Percentiles rank a stretch among this genome's conserved stretches.
Conservation (phyloP, 1,140 invertebrate species). For the Fopius arisanus region DNA sequence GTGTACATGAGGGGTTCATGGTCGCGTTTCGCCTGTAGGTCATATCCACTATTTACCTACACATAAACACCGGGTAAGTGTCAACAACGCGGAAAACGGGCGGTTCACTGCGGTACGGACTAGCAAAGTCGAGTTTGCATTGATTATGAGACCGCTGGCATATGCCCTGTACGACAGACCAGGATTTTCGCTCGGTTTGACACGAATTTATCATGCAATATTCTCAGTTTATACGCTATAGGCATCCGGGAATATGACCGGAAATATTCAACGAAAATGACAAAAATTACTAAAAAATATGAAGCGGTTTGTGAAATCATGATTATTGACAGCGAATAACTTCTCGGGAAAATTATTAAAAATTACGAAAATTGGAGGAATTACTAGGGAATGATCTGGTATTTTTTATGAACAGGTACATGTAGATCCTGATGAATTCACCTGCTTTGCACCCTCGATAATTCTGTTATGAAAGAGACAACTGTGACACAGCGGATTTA, state of each 20-base stretch:
- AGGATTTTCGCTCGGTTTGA: not conserved
- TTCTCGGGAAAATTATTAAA: too few relatives aligned
- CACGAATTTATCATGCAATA: slow-evolving; percentile 5
- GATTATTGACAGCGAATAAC: too few relatives aligned
- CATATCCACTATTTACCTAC: not conserved
- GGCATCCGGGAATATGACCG: not conserved
- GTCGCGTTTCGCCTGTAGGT: slow-evolving; percentile 2
- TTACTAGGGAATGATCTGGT: too few relatives aligned
- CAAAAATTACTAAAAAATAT: too few relatives aligned
- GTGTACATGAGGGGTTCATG: not conserved
- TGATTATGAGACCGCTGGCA: not conserved
- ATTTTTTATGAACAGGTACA: too few relatives aligned
- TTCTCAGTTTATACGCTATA: not conserved
- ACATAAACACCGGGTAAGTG: not conserved
- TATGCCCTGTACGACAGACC: not conserved
- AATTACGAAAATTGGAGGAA: too few relatives aligned
- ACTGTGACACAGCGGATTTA: not conserved
- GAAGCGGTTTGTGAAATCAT: too few relatives aligned
- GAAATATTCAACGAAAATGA: not conserved
- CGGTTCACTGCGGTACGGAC: not conserved
- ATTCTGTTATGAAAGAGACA: not conserved
- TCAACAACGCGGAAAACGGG: slow-evolving; percentile 13
- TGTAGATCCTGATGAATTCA: too few relatives aligned
- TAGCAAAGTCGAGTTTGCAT: slow-evolving; percentile 3
- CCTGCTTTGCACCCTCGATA: not conserved